These are phyloP conservation scores for Accipiter virgatus DNA, from an alignment of 2,113 vertebrate species.

Conservation along the genomic window DNA sequence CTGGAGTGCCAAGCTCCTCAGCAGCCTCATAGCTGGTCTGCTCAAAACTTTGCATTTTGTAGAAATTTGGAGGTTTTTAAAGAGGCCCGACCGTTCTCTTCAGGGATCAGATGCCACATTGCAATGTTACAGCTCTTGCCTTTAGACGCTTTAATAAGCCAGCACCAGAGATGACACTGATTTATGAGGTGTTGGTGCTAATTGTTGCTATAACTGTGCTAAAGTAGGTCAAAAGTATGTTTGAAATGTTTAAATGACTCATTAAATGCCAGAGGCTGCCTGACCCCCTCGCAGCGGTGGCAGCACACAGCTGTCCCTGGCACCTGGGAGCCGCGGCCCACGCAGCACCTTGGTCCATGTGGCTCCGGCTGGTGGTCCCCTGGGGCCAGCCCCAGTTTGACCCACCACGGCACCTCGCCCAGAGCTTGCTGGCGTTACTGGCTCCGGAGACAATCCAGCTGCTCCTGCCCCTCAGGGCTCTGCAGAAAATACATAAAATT, in stretches of 20 bases:
- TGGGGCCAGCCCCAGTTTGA: not conserved
- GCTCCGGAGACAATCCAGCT: not conserved
- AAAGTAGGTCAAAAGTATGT: not conserved
- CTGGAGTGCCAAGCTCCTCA: not conserved
- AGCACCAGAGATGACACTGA: not conserved
- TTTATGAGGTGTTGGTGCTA: not conserved
- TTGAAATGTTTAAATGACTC: not conserved
- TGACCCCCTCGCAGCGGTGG: rapidly evolving
- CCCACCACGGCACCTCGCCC: rapidly evolving
- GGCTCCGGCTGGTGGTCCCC: rapidly evolving
- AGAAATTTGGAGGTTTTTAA: not conserved
- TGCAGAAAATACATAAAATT: not conserved
- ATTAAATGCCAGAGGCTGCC: not conserved
- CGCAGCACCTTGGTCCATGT: rapidly evolving
- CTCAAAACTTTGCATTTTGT: not conserved
- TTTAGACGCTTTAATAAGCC: not conserved
- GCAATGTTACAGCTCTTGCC: not conserved
- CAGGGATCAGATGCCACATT: not conserved
- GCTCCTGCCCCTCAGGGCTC: not conserved
- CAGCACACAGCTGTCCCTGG: not conserved
- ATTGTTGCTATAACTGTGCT: not conserved
- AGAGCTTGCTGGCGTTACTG: not conserved
- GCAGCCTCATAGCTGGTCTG: not conserved
- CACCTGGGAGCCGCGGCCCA: not conserved
- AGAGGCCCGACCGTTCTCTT: not conserved